Conservation (phyloP, 2,113 vertebrate genomes). For the Falco punctatus region DNA sequence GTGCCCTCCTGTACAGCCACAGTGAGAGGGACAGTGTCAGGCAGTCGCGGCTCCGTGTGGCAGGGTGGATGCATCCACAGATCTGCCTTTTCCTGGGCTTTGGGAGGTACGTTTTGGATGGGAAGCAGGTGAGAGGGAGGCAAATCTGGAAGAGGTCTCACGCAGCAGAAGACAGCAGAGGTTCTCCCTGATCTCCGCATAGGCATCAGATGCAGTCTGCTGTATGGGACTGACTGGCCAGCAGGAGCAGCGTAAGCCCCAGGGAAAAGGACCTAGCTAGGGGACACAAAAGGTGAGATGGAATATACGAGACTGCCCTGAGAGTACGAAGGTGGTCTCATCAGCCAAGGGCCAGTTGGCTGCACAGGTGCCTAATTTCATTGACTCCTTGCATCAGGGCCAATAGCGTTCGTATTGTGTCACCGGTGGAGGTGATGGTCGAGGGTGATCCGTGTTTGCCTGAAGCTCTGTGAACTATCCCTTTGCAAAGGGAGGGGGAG, state of each 20-base stretch:
- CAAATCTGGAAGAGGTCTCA: not conserved
- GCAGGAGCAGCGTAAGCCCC: not conserved
- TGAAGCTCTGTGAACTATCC: not conserved
- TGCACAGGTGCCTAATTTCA: not conserved
- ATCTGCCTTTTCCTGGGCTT: not conserved
- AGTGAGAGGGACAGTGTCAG: not conserved
- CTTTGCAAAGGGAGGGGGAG: not conserved
- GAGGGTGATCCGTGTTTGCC: not conserved
- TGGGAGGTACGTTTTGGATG: not conserved
- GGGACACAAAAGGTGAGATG: not conserved
- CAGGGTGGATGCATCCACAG: not conserved
- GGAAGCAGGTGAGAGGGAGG: not conserved
- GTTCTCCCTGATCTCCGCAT: not conserved
- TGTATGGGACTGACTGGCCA: not conserved
- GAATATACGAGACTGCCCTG: not conserved
- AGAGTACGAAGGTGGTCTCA: not conserved
- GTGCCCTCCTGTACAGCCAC: not conserved
- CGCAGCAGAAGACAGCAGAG: not conserved
- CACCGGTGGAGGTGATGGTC: not conserved
- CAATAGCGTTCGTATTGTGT: fast-evolving
- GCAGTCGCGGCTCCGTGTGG: not conserved
- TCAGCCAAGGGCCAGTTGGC: not conserved
- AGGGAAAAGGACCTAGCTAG: not conserved
- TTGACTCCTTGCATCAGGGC: not conserved
- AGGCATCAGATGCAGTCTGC: not conserved